Base-by-base conservation (phyloP, 2,113 vertebrate species). In the Bagarius yarrelli region DNA sequence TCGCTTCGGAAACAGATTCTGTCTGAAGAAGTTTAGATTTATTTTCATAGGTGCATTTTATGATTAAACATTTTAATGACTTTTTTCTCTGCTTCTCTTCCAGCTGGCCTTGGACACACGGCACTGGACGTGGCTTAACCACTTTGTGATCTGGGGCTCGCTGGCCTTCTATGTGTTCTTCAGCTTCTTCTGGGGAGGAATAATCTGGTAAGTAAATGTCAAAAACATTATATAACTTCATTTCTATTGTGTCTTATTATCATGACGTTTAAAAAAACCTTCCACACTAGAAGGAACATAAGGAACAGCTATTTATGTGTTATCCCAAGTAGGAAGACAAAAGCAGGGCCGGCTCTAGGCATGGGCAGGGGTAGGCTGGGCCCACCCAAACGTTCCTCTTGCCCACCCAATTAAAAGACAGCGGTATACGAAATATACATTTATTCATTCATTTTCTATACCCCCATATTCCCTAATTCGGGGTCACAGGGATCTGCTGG, bases 131-230 rank as follows among this genome's bases (percentile, higher is more conserved):
- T 99, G 98, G 97, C 92, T 98, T 91, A 99, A 99, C 92, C 98
- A 99, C 89, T 97, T 99, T 90, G 96, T 98, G 66, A 98, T 98
- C 77, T 99, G 98, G 98, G 98, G 98, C 34, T 99, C 98, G 66
- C 91, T 99, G 89, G 93, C 94, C 79, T 99, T 99, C 92, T 99
- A 99, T 40, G 91, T 98, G 73, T 94, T 99, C 92, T 98, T 99
- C 94, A 99, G 97, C 11, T 98, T 99, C 90, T 97, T 99, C 90
- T 99, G 96, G 96, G 97, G 97, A 93, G 96, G 97, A 90, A 95
- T 98, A 89, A 96, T 98, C 91, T 99, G 98, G 98, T 95, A 88
- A 95, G 95, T 23, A 2, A 36, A 67, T 32, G 8, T 27, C 3
- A 11, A 3, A 32, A 75, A 66, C 11, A 12, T 23, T 13, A 5